phyloP scores from a whole-genome alignment of 2,797 vertebrate species.

The Parambassis ranga region DNA sequence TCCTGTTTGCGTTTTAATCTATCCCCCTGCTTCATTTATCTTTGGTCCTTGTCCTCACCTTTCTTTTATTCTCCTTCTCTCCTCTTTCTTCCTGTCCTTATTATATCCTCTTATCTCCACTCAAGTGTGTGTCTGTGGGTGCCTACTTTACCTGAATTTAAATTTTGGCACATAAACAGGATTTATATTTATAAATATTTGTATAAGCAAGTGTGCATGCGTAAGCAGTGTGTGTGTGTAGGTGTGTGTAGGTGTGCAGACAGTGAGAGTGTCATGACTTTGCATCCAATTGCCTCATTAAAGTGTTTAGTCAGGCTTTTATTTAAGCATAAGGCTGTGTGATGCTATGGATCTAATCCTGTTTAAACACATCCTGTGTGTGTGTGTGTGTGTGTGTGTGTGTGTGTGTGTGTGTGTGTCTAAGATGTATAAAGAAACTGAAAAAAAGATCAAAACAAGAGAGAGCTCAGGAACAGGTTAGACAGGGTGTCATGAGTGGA shows the following conservation, averaged over 20 bases:
- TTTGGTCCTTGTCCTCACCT: background rate
- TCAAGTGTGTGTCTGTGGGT: background rate
- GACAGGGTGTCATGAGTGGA: no score
- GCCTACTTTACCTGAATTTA: constrained; percentile 1
- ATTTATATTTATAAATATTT: constrained; percentile 45
- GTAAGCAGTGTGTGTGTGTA: background rate
- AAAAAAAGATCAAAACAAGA: background rate
- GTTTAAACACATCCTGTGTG: constrained; percentile 7
- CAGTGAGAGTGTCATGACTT: constrained; percentile 24
- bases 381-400: constrained; percentile 1
- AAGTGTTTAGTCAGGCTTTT: constrained; percentile 33
- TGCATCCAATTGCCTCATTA: constrained; percentile 52
- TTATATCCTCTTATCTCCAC: background rate
- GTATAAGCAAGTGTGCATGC: constrained; percentile 7
- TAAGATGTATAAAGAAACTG: no score
- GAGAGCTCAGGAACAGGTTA: no score
- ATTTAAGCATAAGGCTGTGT: constrained; percentile 3
- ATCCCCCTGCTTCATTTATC: background rate
- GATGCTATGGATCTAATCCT: constrained; percentile 18
- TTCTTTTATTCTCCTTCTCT: background rate
- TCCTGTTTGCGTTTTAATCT: background rate
- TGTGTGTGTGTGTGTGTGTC: background rate
- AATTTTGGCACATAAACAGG: constrained; percentile 20
- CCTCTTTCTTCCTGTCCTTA: background rate
- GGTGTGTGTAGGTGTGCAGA: background rate